Conservation (phyloP, 2,888 invertebrate species). For the Diarsia brunnea region DNA sequence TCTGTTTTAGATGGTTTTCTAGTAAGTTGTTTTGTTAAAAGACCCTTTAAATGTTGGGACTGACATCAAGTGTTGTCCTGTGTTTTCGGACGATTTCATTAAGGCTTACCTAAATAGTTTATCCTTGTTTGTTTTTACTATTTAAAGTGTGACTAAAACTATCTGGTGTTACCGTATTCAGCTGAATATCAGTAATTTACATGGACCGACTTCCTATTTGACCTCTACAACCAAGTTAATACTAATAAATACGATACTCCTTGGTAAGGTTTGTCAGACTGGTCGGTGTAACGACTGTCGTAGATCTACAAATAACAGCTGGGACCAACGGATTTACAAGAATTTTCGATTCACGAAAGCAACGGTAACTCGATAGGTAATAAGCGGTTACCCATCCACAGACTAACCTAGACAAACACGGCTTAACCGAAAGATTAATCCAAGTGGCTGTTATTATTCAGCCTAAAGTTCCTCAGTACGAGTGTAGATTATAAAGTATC, state of each 20-base stretch:
- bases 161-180: neutral
- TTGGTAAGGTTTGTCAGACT: neutral
- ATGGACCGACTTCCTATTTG: neutral
- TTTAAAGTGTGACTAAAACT: neutral
- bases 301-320: neutral
- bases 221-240: neutral
- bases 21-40: conserved; percentile 44
- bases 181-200: neutral
- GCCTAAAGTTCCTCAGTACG: neutral
- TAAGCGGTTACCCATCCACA: neutral
- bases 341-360: neutral
- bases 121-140: neutral
- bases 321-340: neutral
- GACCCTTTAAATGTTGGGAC: conserved; percentile 32
- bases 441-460: neutral
- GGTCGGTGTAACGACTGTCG: neutral
- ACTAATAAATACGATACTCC: neutral
- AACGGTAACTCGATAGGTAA: neutral
- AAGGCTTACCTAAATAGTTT: neutral
- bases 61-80: conserved; percentile 33
- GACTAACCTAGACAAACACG: neutral
- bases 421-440: neutral
- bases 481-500: neutral
- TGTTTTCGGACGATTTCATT: conserved; percentile 24
- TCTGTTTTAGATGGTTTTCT: conserved; percentile 31